Base-by-base conservation (phyloP, 2,888 invertebrate species). In the Campaea margaritaria region DNA sequence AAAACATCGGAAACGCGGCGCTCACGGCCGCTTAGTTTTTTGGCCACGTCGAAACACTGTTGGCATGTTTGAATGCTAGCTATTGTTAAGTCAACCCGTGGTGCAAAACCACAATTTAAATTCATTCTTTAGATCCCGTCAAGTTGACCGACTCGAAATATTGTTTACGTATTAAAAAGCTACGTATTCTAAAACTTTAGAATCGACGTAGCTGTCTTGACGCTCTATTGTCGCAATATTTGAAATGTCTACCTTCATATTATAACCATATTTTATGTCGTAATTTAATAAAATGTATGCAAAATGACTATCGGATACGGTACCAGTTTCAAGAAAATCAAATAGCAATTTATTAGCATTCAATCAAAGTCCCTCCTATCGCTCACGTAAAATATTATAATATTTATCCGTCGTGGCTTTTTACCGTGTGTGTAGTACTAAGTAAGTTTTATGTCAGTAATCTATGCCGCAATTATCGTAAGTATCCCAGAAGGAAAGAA, bases 11-110 rank as follows among this genome's bases (percentile, higher is more conserved):
- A 78, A 81, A 76, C 72, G 72, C 70, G 71, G 64, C 56, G 66
- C 72, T 81, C 82, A 80, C 65, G 82, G 81, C 67, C 80, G 70
- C 67, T 75, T 55, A 64, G 75, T 81, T 81, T 81, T 79, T 81
- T 73, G 66, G 41, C 58, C 47, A 44, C 39, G 31, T 56, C 39
- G 67, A 68, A 72, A 69, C 70, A 47, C 58, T 49, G 45, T 39
- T 41, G 53, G 58, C 21, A 58, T 49, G 48, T 39, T 45, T 53
- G 48, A 53, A 53, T 53, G 53, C 47, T 28, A 39, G 47, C 58
- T 41, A 54, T 59, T 54, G 49, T 52, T 31, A 31, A 51, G 50
- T 21, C 46, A 46, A 15, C 46, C 46, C 41, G 34, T 14, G 46
- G 42, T 46, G 41, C 15, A 10, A 42, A 34, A 34, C 34, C 9